Percentiles rank a stretch among this genome's conserved stretches.
These are phyloP conservation scores for Autographa gamma DNA, from an alignment of 2,888 invertebrate genomes.

Conservation along the genomic window DNA sequence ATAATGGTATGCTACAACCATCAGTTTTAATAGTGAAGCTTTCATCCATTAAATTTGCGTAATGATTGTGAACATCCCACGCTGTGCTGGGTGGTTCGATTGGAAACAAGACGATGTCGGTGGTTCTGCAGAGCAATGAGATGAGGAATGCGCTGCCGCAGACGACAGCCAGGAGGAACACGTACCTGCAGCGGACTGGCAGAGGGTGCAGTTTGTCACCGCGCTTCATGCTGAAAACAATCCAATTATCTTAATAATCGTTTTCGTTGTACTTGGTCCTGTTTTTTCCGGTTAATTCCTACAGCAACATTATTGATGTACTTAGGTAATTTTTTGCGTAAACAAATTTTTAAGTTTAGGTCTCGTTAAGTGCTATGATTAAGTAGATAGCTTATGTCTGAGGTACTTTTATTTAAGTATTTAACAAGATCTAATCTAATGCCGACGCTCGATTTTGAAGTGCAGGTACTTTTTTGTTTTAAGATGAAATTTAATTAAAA, in stretches of 20 bases:
- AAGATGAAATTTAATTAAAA: no score
- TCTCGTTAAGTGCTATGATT: no score
- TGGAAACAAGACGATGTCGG: conserved; percentile 67
- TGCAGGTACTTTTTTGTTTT: no score
- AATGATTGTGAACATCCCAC: conserved; percentile 58
- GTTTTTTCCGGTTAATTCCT: no score
- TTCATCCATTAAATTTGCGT: conserved; percentile 57
- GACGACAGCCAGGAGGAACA: conserved; percentile 73
- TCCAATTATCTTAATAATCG: conserved; percentile 6
- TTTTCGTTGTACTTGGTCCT: neutral
- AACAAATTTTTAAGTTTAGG: no score
- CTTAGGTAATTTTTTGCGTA: no score
- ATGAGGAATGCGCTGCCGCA: conserved; percentile 75
- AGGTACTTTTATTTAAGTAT: no score
- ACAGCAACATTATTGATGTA: no score
- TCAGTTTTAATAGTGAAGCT: conserved; percentile 88
- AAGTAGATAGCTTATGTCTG: no score
- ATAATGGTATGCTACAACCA: conserved; percentile 91
- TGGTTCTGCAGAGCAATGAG: conserved; percentile 70
- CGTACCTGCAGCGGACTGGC: conserved; percentile 72
- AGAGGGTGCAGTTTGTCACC: conserved; percentile 56
- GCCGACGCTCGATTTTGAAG: no score
- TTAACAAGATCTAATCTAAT: no score
- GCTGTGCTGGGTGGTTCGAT: conserved; percentile 58
- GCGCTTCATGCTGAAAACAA: conserved; percentile 76